Conservation (phyloP, 2,113 vertebrate genomes). For the Xenopus borealis region DNA sequence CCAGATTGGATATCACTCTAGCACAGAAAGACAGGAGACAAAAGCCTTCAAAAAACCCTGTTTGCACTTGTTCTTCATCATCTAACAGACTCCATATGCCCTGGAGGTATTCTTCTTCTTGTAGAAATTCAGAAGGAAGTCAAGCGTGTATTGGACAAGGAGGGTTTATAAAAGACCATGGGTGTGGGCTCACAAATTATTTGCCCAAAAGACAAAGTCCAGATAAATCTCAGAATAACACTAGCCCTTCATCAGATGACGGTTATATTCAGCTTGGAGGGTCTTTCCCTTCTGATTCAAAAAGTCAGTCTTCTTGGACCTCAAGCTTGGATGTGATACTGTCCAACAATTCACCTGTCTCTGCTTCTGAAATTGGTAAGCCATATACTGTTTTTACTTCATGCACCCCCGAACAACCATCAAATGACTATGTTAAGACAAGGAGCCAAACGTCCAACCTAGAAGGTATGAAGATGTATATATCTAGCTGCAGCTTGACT, state of each 20-base stretch:
- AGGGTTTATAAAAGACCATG: constrained; percentile 30
- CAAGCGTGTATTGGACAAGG: constrained; percentile 24
- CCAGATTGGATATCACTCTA: constrained; percentile 58
- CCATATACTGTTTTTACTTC: constrained; percentile 40
- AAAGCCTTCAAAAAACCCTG: constrained; percentile 6
- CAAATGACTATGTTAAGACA: constrained; percentile 42
- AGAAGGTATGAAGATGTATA: constrained; percentile 56
- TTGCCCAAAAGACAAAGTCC: constrained; percentile 46
- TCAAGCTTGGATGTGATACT: constrained; percentile 55
- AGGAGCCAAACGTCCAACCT: constrained; percentile 49
- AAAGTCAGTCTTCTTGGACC: constrained; percentile 52
- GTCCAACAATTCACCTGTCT: constrained; percentile 50
- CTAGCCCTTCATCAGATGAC: not conserved
- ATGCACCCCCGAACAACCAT: constrained; percentile 17
- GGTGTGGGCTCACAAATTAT: constrained; percentile 34
- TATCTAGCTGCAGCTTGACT: constrained; percentile 61
- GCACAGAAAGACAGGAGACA: constrained; percentile 45
- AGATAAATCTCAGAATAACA: constrained; percentile 21
- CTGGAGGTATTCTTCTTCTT: constrained; percentile 32
- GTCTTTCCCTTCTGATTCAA: constrained; percentile 49
- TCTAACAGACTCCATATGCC: constrained; percentile 44
- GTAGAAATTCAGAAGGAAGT: not conserved
- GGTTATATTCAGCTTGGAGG: constrained; percentile 46
- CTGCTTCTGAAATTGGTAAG: constrained; percentile 46
- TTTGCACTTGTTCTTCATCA: constrained; percentile 11